Conservation (phyloP, 2,797 vertebrate species). For the Notolepis coatsorum region DNA sequence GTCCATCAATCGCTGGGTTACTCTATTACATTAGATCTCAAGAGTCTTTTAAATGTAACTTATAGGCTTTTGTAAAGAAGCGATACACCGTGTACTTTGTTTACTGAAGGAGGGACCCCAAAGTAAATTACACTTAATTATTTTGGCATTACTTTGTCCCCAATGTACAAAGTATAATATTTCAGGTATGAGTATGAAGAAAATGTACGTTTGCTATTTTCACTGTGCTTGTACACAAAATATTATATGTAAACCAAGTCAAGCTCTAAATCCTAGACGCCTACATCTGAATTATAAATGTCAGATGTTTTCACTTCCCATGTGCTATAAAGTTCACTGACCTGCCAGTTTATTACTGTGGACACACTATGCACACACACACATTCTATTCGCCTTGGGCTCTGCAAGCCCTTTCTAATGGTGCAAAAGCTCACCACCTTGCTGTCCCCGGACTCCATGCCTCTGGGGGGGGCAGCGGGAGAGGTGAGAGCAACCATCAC, state of each 20-base stretch:
- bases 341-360: neutral
- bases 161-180: no score
- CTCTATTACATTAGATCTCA: neutral
- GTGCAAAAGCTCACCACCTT: conserved; percentile 19
- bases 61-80: no score
- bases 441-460: conserved; percentile 17
- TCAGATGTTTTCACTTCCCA: neutral
- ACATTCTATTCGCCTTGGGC: neutral
- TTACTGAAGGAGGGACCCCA: no score
- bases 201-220: no score
- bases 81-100: no score
- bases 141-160: no score
- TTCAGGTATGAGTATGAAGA: no score
- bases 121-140: no score
- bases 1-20: neutral
- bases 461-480: conserved; percentile 4
- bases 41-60: neutral
- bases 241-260: neutral
- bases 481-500: conserved; percentile 32
- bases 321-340: neutral
- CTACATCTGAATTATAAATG: neutral
- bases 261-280: neutral
- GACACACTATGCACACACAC: conserved; percentile 13
- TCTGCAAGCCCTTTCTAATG: conserved; percentile 11
- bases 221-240: neutral